These are phyloP conservation scores for Heliocidaris tuberculata DNA, from an alignment of 35 echinoderm and acorn worm genomes.

Conservation along the genomic window DNA sequence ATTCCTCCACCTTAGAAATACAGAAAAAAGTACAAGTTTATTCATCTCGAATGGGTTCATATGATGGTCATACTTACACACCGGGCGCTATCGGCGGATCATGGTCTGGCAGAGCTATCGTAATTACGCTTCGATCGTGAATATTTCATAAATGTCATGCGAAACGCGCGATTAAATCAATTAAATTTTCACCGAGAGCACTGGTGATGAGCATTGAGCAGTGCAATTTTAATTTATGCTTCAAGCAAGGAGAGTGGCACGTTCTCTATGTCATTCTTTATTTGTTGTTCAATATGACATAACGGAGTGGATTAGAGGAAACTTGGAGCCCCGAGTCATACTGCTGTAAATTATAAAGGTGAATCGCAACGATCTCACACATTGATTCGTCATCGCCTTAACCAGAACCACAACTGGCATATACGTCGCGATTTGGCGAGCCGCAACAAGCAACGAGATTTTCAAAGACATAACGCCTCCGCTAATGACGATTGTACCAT, in stretches of 20 bases:
- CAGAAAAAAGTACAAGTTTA: neutral
- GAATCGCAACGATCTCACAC: no score
- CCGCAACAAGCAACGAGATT: no score
- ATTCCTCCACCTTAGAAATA: neutral
- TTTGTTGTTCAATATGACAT: neutral
- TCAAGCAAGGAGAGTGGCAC: neutral
- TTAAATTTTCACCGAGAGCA: conserved; percentile 26
- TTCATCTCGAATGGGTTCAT: neutral
- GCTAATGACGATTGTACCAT: no score
- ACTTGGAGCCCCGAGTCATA: neutral
- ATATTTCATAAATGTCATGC: conserved; percentile 43
- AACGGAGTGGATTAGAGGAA: neutral
- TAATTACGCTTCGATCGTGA: conserved; percentile 23
- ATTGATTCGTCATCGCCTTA: no score
- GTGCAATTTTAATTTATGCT: conserved; percentile 5
- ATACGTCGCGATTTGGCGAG: no score
- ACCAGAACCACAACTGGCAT: no score
- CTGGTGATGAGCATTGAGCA: neutral
- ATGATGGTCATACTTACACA: neutral
- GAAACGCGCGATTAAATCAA: conserved; percentile 40
- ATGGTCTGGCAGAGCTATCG: neutral
- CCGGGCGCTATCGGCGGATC: neutral
- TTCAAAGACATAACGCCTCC: no score
- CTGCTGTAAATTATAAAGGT: neutral
- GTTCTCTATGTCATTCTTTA: neutral